These are phyloP conservation scores for Peromyscus attwateri DNA, from an alignment of 2,797 vertebrate genomes.

Conservation along the genomic window DNA sequence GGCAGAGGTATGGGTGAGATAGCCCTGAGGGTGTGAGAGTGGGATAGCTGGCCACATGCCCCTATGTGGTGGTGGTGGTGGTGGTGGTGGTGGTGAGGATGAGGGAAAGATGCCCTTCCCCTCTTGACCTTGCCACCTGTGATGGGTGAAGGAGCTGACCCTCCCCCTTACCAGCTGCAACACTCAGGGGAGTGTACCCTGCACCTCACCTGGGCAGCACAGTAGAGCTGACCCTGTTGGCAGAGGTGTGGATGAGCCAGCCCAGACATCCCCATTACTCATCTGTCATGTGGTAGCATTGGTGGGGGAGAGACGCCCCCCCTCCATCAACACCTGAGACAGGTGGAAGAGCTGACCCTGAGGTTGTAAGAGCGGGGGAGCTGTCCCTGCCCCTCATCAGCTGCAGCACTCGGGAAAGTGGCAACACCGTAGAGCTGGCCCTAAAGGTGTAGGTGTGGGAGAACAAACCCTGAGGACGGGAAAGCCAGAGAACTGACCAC, in stretches of 20 bases:
- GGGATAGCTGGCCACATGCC: too few relatives aligned
- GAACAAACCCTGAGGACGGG: neutral
- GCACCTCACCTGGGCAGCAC: neutral
- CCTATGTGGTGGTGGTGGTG: too few relatives aligned
- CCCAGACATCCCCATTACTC: neutral
- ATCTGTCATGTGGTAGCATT: neutral
- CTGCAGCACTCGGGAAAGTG: neutral
- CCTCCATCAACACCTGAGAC: neutral
- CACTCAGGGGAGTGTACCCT: neutral
- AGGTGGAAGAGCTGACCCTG: neutral
- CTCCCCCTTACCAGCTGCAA: neutral
- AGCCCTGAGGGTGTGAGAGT: too few relatives aligned
- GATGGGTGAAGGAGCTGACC: neutral
- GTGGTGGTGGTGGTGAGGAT: too few relatives aligned
- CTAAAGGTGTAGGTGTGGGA: neutral
- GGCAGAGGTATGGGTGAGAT: too few relatives aligned
- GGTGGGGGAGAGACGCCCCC: neutral
- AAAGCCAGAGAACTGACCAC: neutral
- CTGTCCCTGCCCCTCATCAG: neutral
- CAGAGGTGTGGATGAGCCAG: neutral
- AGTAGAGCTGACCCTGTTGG: neutral
- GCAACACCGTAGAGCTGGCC: neutral
- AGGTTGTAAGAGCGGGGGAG: neutral
- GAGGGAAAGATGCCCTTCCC: neutral
- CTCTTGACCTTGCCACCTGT: neutral